phyloP scores from a whole-genome alignment of 2,888 invertebrate species.

The Nomada fabriciana region DNA sequence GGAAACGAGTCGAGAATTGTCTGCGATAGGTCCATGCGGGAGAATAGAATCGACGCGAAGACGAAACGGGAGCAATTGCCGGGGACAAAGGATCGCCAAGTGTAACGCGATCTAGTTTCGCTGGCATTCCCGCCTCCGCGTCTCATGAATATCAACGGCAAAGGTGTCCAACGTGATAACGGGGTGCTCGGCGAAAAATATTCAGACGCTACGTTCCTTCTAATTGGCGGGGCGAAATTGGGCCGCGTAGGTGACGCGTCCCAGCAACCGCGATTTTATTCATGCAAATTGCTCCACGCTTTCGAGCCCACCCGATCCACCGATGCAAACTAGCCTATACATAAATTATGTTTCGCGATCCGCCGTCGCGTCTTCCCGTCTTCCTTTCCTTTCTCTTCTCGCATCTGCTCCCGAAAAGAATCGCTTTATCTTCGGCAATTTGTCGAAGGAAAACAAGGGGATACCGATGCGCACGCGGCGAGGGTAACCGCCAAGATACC shows the following conservation, averaged over 20 bases:
- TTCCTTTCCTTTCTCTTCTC: neutral
- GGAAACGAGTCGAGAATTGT: too few species aligned
- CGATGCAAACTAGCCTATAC: constrained; percentile 41
- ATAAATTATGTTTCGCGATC: constrained; percentile 44
- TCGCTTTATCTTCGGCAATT: too few species aligned
- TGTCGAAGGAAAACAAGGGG: too few species aligned
- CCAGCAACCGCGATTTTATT: constrained; percentile 51
- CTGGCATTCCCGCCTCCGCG: constrained; percentile 13
- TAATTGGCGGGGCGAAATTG: constrained; percentile 60
- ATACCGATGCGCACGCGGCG: neutral
- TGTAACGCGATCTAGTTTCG: constrained; percentile 42
- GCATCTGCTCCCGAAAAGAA: neutral
- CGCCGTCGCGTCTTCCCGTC: neutral
- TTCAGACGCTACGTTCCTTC: constrained; percentile 59
- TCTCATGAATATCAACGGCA: constrained; percentile 61
- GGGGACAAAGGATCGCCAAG: constrained; percentile 22
- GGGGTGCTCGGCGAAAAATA: constrained; percentile 49
- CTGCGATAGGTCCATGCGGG: too few species aligned
- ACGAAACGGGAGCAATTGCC: constrained; percentile 20
- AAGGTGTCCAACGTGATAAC: constrained; percentile 40
- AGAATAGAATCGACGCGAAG: too few species aligned
- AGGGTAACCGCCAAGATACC: constrained; percentile 42
- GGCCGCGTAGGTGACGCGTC: constrained; percentile 34
- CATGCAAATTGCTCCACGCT: constrained; percentile 55
- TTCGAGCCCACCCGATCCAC: constrained; percentile 4